A percentile compares a stretch with the other conserved stretches of the same genome.
Evolutionary conservation across 2,888 invertebrate species (phyloP).

Genomic region (Camptogramma bilineatum): DNA sequence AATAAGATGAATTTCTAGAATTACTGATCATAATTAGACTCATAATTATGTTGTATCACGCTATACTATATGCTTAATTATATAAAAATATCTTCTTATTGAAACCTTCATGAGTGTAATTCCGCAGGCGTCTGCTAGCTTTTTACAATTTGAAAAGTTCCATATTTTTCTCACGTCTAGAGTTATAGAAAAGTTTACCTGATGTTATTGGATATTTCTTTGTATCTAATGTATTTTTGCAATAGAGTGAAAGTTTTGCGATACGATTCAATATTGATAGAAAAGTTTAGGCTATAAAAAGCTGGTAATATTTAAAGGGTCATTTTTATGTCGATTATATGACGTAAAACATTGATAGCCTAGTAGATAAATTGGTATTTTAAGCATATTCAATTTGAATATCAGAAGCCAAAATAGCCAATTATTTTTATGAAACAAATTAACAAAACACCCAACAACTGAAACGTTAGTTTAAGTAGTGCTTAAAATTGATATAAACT

Average conservation of each 20-base stretch:
- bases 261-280: neutral
- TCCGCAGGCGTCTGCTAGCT: neutral
- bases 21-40: no score
- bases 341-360: no score
- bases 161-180: conserved; percentile 1
- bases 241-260: neutral
- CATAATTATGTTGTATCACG: no score
- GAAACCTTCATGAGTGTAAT: neutral
- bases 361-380: no score
- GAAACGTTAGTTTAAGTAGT: no score
- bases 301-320: neutral
- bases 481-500: no score
- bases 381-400: no score
- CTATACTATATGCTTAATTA: neutral
- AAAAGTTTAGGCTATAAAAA: neutral
- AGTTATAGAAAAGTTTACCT: conserved; percentile 3
- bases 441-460: no score
- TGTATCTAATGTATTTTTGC: conserved; percentile 1
- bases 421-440: no score
- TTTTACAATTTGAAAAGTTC: neutral
- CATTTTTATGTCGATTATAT: neutral
- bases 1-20: no score
- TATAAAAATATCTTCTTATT: neutral
- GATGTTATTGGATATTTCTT: conserved; percentile 12
- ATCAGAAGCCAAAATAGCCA: no score